phyloP scores from a whole-genome alignment of 2,888 invertebrate genomes.

The Drosophila cognata region DNA sequence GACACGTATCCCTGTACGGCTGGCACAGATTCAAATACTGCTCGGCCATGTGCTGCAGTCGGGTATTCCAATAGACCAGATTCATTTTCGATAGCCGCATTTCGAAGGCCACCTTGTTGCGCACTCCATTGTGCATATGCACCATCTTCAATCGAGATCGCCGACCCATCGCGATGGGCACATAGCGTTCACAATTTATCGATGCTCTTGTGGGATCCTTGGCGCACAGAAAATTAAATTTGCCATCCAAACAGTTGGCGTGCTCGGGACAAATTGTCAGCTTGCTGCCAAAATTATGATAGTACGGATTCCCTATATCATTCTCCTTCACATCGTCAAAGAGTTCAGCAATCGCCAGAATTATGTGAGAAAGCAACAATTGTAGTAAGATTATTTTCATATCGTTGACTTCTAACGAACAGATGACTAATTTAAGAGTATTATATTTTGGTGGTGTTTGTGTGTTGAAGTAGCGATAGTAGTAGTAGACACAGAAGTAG shows the following conservation, averaged over 20 bases:
- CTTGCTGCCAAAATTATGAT: constrained; percentile 44
- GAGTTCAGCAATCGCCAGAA: fast-evolving
- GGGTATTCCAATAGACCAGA: constrained; percentile 53
- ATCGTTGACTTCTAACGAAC: background rate
- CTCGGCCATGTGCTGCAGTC: constrained; percentile 54
- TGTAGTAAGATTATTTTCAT: constrained; percentile 3
- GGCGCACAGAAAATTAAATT: constrained; percentile 41
- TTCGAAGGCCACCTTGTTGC: constrained; percentile 47
- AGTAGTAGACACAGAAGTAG: too few relatives aligned
- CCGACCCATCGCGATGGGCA: background rate
- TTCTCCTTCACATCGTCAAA: fast-evolving
- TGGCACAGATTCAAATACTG: constrained; percentile 41
- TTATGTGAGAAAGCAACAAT: background rate
- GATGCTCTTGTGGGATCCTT: background rate
- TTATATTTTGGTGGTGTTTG: background rate
- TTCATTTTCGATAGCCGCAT: constrained; percentile 46
- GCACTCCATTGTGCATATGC: constrained; percentile 50
- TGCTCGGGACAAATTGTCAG: constrained; percentile 25
- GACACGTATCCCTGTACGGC: constrained; percentile 37
- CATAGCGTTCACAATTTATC: constrained; percentile 32
- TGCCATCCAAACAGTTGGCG: constrained; percentile 32
- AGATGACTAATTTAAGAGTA: background rate
- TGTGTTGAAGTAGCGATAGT: background rate
- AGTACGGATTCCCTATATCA: constrained; percentile 32
- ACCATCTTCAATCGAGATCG: constrained; percentile 15